These are phyloP conservation scores for Andrena minutula DNA, from an alignment of 2,888 invertebrate species.

Conservation along the genomic window DNA sequence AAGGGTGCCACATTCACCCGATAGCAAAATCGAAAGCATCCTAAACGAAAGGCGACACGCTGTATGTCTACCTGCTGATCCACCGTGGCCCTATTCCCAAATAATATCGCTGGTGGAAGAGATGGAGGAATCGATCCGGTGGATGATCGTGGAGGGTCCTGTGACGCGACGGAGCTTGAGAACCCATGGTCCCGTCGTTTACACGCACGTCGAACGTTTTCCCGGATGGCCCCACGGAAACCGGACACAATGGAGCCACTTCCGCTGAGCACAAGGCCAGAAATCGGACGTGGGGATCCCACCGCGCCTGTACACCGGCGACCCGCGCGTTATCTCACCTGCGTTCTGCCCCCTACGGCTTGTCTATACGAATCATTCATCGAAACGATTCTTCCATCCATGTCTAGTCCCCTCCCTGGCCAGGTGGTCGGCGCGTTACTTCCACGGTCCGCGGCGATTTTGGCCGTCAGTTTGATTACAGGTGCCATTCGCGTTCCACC, in stretches of 20 bases:
- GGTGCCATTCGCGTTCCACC: conserved; percentile 80
- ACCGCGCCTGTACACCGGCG: conserved; percentile 55
- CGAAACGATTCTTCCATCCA: conserved; percentile 61
- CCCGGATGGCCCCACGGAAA: conserved; percentile 83
- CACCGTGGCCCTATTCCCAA: background rate
- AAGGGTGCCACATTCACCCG: no score
- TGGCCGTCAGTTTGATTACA: conserved; percentile 83
- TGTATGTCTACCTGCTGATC: background rate
- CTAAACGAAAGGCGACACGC: background rate
- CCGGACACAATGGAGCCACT: conserved; percentile 80
- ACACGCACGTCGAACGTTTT: conserved; percentile 75
- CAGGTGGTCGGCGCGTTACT: conserved; percentile 71
- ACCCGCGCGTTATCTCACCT: conserved; percentile 51
- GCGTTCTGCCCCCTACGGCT: conserved; percentile 68
- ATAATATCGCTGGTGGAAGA: background rate
- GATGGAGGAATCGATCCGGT: background rate
- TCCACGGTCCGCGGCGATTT: conserved; percentile 78
- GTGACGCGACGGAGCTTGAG: conserved; percentile 33
- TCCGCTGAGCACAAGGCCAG: conserved; percentile 83
- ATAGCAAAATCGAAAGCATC: background rate
- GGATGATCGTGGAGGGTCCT: background rate
- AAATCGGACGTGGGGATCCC: conserved; percentile 73
- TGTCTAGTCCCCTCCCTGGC: conserved; percentile 30
- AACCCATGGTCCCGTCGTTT: conserved; percentile 48
- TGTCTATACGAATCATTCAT: conserved; percentile 65